Evolutionary conservation across 2,113 vertebrate species (phyloP).

Genomic region (Pseudolaguvia tuberculata): DNA sequence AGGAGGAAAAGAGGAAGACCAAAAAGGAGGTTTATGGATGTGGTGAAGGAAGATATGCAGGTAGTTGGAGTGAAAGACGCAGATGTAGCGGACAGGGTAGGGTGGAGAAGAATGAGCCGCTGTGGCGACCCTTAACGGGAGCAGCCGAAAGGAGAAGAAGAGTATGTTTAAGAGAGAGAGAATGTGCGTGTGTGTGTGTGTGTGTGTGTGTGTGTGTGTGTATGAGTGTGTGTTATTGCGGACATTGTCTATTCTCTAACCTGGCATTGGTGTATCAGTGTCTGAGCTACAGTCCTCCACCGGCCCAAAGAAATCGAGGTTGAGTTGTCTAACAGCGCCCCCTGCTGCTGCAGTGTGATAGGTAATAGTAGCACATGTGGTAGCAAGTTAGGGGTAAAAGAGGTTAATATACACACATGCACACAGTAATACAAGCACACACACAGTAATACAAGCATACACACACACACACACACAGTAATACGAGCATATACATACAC

Average conservation of each 20-base stretch:
- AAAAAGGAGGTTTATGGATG: too few relatives aligned
- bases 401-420: background rate
- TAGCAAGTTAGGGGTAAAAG: slow-evolving; percentile 14
- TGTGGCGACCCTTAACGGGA: too few relatives aligned
- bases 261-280: slow-evolving; percentile 83
- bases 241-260: slow-evolving; percentile 78
- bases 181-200: slow-evolving; percentile 11
- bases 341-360: slow-evolving; percentile 12
- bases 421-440: background rate
- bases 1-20: too few relatives aligned
- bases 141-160: too few relatives aligned
- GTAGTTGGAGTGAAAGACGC: too few relatives aligned
- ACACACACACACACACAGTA: background rate
- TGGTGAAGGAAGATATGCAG: too few relatives aligned
- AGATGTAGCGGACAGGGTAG: too few relatives aligned
- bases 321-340: slow-evolving; percentile 61
- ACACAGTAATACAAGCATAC: background rate
- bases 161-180: too few relatives aligned
- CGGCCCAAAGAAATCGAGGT: slow-evolving; percentile 93
- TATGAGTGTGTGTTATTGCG: too few relatives aligned
- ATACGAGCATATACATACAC: background rate
- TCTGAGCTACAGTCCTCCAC: slow-evolving; percentile 81
- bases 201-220: background rate
- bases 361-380: slow-evolving; percentile 10
- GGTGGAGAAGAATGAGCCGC: too few relatives aligned